Percentiles rank a stretch among this genome's conserved stretches.
phyloP scores from a whole-genome alignment of 2,797 vertebrate genomes.

The Onychomys arenicola region DNA sequence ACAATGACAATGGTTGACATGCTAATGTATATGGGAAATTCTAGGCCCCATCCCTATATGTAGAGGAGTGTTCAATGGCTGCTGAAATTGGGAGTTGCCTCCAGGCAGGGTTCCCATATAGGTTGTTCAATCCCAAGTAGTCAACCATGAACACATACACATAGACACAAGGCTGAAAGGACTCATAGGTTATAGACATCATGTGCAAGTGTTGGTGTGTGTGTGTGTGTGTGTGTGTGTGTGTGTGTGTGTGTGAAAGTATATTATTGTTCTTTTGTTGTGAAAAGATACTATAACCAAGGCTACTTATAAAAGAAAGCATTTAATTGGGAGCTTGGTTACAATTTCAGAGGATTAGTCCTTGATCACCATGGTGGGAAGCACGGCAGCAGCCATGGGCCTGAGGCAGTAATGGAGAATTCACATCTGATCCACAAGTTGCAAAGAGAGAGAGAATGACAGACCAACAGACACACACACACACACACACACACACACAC shows the following conservation, averaged over 20 bases:
- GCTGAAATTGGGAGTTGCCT: neutral
- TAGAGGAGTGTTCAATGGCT: neutral
- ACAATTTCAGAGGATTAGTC: too few species aligned
- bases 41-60: neutral
- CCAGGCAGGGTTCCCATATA: neutral
- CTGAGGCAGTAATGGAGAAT: too few species aligned
- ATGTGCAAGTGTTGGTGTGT: neutral
- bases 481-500: too few species aligned
- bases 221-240: too few species aligned
- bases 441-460: too few species aligned
- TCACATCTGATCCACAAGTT: too few species aligned
- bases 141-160: neutral
- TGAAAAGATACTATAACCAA: neutral
- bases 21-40: neutral
- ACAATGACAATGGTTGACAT: neutral
- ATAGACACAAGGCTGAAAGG: neutral
- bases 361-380: too few species aligned
- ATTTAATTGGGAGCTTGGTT: neutral
- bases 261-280: neutral
- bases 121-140: neutral
- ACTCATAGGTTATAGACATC: neutral
- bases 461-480: too few species aligned
- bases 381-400: too few species aligned
- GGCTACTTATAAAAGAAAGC: neutral
- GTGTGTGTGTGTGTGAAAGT: too few species aligned